Conservation (phyloP, 2,888 invertebrate species). For the Epiblema foenella region DNA sequence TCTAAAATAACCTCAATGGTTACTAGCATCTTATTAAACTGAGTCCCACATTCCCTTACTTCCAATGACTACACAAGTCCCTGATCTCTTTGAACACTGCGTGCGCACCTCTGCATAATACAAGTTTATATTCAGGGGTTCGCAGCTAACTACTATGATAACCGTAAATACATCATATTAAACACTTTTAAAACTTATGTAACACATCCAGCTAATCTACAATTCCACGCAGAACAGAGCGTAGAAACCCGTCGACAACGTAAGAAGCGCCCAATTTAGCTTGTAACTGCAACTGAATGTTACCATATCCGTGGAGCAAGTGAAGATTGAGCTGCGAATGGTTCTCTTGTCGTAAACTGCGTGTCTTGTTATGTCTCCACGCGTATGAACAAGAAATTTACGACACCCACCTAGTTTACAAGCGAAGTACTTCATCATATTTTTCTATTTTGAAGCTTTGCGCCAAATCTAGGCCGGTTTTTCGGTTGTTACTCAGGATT, state of each 20-base stretch:
- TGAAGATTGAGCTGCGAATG: slow-evolving; percentile 79
- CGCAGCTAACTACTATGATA: no score
- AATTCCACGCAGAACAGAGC: slow-evolving; percentile 54
- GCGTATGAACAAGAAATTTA: slow-evolving; percentile 65
- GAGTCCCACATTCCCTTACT: no score
- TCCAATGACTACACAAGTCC: no score
- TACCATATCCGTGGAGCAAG: slow-evolving; percentile 76
- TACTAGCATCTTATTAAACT: no score
- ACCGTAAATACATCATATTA: no score
- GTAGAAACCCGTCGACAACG: slow-evolving; percentile 63
- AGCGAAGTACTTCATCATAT: slow-evolving; percentile 12
- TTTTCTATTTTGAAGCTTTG: slow-evolving; percentile 25
- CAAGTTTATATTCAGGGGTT: no score
- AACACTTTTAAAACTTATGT: not conserved
- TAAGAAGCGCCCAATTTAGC: slow-evolving; percentile 75
- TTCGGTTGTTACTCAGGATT: slow-evolving; percentile 17
- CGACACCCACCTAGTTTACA: slow-evolving; percentile 52
- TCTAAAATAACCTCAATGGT: no score
- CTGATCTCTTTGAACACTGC: no score
- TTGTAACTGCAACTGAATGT: slow-evolving; percentile 79
- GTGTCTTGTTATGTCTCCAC: slow-evolving; percentile 69
- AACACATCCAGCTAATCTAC: slow-evolving; percentile 60
- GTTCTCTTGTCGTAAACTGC: slow-evolving; percentile 72
- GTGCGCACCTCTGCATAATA: no score
- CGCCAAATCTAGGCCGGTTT: not conserved